Evolutionary conservation across 1,140 invertebrate species (phyloP), one percentile per base, ranked within the genome.

Genomic region (Drosophila oshimai): DNA sequence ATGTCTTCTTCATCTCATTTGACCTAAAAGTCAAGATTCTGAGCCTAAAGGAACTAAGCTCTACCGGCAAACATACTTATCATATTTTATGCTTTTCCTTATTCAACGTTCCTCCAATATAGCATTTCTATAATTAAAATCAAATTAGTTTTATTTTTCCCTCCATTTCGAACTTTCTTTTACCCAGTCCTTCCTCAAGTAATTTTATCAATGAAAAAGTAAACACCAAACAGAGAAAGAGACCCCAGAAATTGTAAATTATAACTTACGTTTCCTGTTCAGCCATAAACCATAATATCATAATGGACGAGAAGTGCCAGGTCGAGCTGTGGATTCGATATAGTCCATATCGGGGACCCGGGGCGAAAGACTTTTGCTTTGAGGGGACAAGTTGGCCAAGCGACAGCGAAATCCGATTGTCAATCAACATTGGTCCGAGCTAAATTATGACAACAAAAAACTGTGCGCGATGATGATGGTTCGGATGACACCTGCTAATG

Each of bases 361-460:
- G 26, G 55, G 15, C 31, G 24, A 60, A 60, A 60, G 55, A 31
- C 49, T 55, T 55, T 60, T 60, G 22, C n/a, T 60, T 60, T 37
- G 55, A 36, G 9, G 31, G 20, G 45, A 10, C 51, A 79, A 71
- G 26, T 36, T 69, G 20, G 28, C 31, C 26, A 49, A 70, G 57
- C 47, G 81, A 87, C 81, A 81, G 29, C 15, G 7, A 86, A 87
- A 87, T 67, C 77, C 83, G 60, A 67, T 88, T 88, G 81, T 87
- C 81, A 87, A 87, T 87, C 81, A 87, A 86, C 49, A 46, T 61
- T 44, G 42, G 69, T 9, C 46, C 41, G 5, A 20, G 37, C 37
- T 34, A 36, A 54, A 33, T 62, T 47, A 29, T 46, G 34, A 31
- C 49, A 37, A 68, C 60, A 26, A 54, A 10, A 44, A 58, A 69